Percentiles rank a stretch among this genome's conserved stretches.
Evolutionary conservation across 2,797 vertebrate species (phyloP).

Genomic region (Cyclopterus lumpus): DNA sequence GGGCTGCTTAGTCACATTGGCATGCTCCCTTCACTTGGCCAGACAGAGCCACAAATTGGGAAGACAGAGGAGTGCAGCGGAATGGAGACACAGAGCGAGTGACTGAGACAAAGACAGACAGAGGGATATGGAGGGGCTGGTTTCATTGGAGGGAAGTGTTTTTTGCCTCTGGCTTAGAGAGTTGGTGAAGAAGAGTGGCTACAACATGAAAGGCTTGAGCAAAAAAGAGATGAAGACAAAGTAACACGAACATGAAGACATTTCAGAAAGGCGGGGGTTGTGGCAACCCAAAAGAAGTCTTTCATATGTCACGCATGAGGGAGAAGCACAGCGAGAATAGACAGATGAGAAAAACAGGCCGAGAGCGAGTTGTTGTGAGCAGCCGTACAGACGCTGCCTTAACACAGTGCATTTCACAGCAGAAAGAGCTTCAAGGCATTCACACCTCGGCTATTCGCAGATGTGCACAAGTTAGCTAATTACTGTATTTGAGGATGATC

Average conservation of each 20-base stretch:
- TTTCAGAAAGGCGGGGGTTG: constrained; percentile 52
- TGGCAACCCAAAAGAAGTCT: constrained; percentile 49
- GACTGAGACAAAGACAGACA: constrained; percentile 72
- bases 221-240: constrained; percentile 67
- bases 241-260: constrained; percentile 56
- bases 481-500: constrained; percentile 61
- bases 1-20: constrained; percentile 74
- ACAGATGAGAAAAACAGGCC: constrained; percentile 71
- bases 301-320: constrained; percentile 71
- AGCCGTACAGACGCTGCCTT: constrained; percentile 48
- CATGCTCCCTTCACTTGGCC: constrained; percentile 60
- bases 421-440: constrained; percentile 62
- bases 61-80: constrained; percentile 58
- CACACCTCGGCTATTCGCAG: constrained; percentile 57
- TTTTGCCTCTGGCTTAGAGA: constrained; percentile 68
- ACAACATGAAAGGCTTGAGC: constrained; percentile 78
- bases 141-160: constrained; percentile 72
- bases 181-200: constrained; percentile 73
- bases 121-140: constrained; percentile 42
- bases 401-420: constrained; percentile 49
- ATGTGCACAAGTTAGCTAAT: constrained; percentile 67
- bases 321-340: constrained; percentile 59
- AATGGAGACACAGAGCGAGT: constrained; percentile 36
- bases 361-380: constrained; percentile 57
- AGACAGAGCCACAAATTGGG: constrained; percentile 82